These are phyloP conservation scores for Parapsyche elsis DNA, from an alignment of 1,140 invertebrate species.

Conservation along the genomic window DNA sequence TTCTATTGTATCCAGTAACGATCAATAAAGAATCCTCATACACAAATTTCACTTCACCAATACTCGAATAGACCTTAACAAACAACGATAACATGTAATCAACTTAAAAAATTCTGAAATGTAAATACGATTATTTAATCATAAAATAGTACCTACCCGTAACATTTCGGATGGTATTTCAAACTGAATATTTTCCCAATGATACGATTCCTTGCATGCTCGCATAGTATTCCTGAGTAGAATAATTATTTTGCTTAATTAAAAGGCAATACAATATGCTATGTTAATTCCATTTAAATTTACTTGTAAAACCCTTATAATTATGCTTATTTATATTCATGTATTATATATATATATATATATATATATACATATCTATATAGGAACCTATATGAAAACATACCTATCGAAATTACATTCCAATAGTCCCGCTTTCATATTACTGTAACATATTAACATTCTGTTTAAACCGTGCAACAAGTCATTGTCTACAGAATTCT, in stretches of 20 bases:
- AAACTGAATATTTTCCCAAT: slow-evolving; percentile 75
- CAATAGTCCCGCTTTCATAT: slow-evolving; percentile 72
- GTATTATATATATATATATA: no score
- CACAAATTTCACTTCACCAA: slow-evolving; percentile 73
- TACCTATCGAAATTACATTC: slow-evolving; percentile 85
- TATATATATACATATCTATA: no score
- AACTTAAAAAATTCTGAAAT: not conserved
- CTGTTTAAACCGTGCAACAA: slow-evolving; percentile 74
- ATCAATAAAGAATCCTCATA: slow-evolving; percentile 81
- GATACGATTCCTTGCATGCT: slow-evolving; percentile 74
- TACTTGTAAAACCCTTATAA: no score
- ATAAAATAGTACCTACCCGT: slow-evolving; percentile 60
- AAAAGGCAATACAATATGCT: no score
- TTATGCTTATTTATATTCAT: no score
- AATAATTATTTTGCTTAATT: not conserved
- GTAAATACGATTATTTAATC: slow-evolving; percentile 3
- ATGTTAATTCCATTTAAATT: no score
- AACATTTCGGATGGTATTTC: slow-evolving; percentile 73
- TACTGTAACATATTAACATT: slow-evolving; percentile 76
- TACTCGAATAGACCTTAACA: slow-evolving; percentile 73
- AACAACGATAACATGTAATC: slow-evolving; percentile 12
- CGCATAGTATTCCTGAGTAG: slow-evolving; percentile 29
- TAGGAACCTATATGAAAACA: no score
- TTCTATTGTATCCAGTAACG: slow-evolving; percentile 84
- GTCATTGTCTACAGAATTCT: slow-evolving; percentile 59